phyloP scores from a whole-genome alignment of 2,888 invertebrate genomes.

The Netelia fuscicornis region DNA sequence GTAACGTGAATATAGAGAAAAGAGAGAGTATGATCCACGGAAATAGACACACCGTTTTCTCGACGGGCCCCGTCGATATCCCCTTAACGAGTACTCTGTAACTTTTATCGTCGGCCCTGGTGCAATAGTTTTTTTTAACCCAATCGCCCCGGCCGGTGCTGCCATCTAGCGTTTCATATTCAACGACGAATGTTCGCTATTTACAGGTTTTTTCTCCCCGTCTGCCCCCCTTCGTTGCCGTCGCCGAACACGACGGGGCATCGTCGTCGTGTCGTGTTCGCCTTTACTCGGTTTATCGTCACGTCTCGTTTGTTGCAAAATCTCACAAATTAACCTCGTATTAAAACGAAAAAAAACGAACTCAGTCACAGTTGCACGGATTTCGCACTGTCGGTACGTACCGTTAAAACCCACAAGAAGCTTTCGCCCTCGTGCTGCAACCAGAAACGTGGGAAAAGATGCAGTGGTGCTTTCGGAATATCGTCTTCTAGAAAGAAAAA shows the following conservation, averaged over 20 bases:
- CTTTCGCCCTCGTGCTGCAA: conserved; percentile 31
- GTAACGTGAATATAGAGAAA: not conserved
- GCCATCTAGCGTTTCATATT: conserved; percentile 83
- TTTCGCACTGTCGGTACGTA: not conserved
- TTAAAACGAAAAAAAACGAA: conserved; percentile 25
- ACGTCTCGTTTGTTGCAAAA: conserved; percentile 52
- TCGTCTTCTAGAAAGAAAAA: conserved; percentile 50
- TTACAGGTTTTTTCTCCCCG: conserved; percentile 75
- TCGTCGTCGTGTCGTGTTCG: conserved; percentile 52
- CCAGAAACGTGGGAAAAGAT: conserved; percentile 36
- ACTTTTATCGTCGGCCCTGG: conserved; percentile 77
- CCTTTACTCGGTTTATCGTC: conserved; percentile 40
- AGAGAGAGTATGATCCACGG: conserved; percentile 12
- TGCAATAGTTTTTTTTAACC: conserved; percentile 74
- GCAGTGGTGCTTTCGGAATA: conserved; percentile 62
- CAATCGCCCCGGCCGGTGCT: conserved; percentile 74
- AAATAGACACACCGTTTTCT: conserved; percentile 16
- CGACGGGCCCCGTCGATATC: conserved; percentile 48
- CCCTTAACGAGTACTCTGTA: conserved; percentile 1
- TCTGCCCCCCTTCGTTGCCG: conserved; percentile 7
- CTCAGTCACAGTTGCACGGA: not conserved
- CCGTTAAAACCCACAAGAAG: conserved; percentile 70
- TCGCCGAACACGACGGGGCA: conserved; percentile 32
- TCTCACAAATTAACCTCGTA: conserved; percentile 16
- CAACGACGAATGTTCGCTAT: conserved; percentile 80